These are phyloP conservation scores for Acanthococcus lagerstroemiae DNA, from an alignment of 2,888 invertebrate species.

Conservation along the genomic window DNA sequence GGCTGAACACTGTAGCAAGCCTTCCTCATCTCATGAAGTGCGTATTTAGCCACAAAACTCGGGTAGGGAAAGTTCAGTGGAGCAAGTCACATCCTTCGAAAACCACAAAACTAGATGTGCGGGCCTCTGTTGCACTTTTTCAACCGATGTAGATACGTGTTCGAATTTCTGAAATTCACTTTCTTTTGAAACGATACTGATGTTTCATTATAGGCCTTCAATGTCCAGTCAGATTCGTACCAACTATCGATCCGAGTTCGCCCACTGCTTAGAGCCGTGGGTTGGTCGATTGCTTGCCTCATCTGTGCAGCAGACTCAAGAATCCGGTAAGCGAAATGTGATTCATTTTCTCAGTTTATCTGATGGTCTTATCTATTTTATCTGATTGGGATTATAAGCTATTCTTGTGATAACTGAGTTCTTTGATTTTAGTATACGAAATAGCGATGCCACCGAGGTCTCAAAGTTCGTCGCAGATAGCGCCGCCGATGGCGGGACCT, in stretches of 20 bases:
- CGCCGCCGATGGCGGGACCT: slow-evolving; percentile 10
- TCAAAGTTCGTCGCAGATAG: not conserved
- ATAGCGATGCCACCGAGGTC: slow-evolving; percentile 4
- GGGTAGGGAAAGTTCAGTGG: too few relatives aligned
- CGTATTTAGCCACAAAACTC: not conserved
- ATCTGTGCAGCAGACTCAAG: slow-evolving; percentile 19
- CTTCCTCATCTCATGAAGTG: slow-evolving; percentile 51
- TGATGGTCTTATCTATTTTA: too few relatives aligned
- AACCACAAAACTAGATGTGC: too few relatives aligned
- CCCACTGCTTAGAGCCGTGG: slow-evolving; percentile 53
- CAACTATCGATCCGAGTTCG: slow-evolving; percentile 56
- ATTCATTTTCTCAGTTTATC: too few relatives aligned
- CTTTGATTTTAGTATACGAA: slow-evolving; percentile 15
- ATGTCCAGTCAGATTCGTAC: slow-evolving; percentile 59
- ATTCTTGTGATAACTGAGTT: too few relatives aligned
- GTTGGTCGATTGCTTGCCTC: slow-evolving; percentile 43
- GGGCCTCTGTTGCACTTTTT: too few relatives aligned
- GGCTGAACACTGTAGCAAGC: slow-evolving; percentile 55
- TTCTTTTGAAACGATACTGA: not conserved
- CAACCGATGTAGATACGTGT: not conserved
- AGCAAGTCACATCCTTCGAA: too few relatives aligned
- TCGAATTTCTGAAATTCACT: not conserved
- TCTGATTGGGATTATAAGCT: not conserved
- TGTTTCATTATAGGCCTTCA: slow-evolving; percentile 54
- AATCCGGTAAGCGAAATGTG: slow-evolving; percentile 19